A percentile compares a stretch with the other conserved stretches of the same genome.
phyloP scores from a whole-genome alignment of 1,140 invertebrate species.

The Neuroterus valhalla region DNA sequence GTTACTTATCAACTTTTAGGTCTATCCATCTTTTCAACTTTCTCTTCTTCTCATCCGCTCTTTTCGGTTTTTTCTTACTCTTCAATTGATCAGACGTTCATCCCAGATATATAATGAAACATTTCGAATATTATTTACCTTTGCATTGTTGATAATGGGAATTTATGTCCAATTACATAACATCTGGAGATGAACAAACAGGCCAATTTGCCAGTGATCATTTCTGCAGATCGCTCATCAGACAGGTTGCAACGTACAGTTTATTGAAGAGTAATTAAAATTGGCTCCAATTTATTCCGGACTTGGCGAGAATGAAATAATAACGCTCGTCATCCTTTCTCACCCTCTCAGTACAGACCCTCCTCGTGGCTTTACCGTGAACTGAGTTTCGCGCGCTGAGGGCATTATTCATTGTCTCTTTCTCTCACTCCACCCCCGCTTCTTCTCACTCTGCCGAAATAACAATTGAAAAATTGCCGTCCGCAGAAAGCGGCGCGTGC shows the following conservation, averaged over 20 bases:
- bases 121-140: too few relatives aligned
- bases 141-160: too few relatives aligned
- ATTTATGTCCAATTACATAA: too few relatives aligned
- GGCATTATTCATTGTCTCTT: conserved; percentile 55
- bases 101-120: too few relatives aligned
- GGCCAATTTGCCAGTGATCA: conserved; percentile 2
- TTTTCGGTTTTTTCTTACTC: too few relatives aligned
- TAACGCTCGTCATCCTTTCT: conserved; percentile 30
- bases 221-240: neutral
- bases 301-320: conserved; percentile 22
- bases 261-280: conserved; percentile 35
- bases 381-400: conserved; percentile 31
- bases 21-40: too few relatives aligned
- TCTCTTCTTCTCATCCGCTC: too few relatives aligned
- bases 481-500: conserved; percentile 56
- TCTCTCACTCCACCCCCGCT: conserved; percentile 22
- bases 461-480: conserved; percentile 61
- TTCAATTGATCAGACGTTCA: neutral
- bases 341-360: conserved; percentile 33
- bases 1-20: neutral
- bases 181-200: neutral
- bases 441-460: conserved; percentile 42
- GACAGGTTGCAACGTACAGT: conserved; percentile 2
- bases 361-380: conserved; percentile 5
- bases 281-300: conserved; percentile 1